Conservation (phyloP, 2,797 vertebrate species). For the Sebastiscus tertius region DNA sequence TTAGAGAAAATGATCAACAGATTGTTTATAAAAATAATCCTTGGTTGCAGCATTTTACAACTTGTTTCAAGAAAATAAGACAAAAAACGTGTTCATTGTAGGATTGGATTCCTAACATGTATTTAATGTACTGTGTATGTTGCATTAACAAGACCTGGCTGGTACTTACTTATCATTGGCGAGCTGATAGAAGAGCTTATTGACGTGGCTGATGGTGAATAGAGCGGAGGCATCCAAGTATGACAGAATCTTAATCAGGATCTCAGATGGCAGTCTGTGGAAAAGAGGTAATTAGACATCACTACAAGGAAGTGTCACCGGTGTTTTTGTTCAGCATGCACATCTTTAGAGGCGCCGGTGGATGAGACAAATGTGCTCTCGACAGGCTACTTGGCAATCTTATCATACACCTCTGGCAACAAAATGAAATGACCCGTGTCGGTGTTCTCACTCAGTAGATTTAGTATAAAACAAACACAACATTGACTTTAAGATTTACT, state of each 20-base stretch:
- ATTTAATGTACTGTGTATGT: neutral
- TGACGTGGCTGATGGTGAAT: constrained; percentile 83
- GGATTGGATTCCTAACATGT: neutral
- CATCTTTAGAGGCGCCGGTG: neutral
- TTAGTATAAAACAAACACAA: neutral
- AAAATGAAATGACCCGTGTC: neutral
- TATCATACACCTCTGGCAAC: neutral
- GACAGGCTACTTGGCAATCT: constrained; percentile 15
- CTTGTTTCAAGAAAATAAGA: neutral
- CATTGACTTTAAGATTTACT: neutral
- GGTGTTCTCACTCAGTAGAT: neutral
- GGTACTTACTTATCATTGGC: constrained; percentile 89
- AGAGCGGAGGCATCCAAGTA: constrained; percentile 87
- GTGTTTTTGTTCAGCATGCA: constrained; percentile 24
- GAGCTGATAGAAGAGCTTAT: constrained; percentile 83
- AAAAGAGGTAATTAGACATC: constrained; percentile 35
- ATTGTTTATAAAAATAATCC: neutral
- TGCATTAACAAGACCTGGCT: neutral
- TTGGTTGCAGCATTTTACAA: neutral
- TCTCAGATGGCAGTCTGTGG: constrained; percentile 87
- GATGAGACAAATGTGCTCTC: constrained; percentile 11
- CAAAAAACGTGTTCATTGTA: neutral
- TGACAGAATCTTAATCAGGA: constrained; percentile 88
- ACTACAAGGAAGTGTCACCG: constrained; percentile 26
- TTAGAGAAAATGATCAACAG: neutral